phyloP scores from a whole-genome alignment of 64 coral and sea anemone species.

The Montipora sp. region DNA sequence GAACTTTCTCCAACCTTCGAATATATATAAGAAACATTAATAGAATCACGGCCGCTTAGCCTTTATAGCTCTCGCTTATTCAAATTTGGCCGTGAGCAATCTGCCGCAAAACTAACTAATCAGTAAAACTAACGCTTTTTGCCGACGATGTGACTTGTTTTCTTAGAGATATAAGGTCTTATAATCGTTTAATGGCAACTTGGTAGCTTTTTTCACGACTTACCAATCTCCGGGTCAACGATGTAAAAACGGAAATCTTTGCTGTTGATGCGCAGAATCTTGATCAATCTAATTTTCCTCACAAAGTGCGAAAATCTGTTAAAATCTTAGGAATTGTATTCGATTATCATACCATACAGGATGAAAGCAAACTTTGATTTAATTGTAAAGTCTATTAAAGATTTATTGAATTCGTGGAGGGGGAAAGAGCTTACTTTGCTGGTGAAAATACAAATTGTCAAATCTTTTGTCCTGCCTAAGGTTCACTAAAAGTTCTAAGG shows the following conservation, averaged over 20 bases:
- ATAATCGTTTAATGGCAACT: not conserved
- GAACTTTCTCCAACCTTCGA: too few relatives aligned
- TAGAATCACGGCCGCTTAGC: too few relatives aligned
- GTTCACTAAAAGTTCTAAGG: not conserved
- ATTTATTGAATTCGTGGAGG: not conserved
- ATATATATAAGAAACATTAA: too few relatives aligned
- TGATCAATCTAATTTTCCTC: not conserved
- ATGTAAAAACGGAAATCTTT: slow-evolving; percentile 18
- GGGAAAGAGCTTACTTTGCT: not conserved
- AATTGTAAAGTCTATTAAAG: not conserved
- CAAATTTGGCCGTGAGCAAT: too few relatives aligned
- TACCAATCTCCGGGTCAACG: not conserved
- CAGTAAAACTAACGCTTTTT: too few relatives aligned
- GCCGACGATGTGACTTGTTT: not conserved
- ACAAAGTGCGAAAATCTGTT: not conserved
- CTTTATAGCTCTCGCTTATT: too few relatives aligned
- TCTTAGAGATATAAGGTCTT: not conserved
- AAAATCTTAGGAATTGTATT: not conserved
- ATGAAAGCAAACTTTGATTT: not conserved
- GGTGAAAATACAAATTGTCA: not conserved
- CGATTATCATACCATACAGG: not conserved
- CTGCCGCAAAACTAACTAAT: too few relatives aligned
- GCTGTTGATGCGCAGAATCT: not conserved
- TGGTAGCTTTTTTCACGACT: not conserved
- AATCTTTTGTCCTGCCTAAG: not conserved